Conservation (phyloP, 2,113 vertebrate genomes). For the Chionis minor region DNA sequence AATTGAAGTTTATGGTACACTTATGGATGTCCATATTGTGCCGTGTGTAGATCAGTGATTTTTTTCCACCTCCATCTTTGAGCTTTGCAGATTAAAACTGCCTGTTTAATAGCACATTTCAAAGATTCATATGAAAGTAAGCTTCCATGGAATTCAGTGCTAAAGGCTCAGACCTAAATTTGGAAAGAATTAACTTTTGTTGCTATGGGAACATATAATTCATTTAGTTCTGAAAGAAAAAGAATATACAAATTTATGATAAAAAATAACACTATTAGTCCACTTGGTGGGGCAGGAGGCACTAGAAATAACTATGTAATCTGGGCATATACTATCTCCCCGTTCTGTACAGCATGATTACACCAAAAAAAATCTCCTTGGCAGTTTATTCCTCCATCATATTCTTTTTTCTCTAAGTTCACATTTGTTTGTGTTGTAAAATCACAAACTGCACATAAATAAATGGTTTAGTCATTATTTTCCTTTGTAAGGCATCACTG, state of each 20-base stretch:
- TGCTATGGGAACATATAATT: slow-evolving; percentile 54
- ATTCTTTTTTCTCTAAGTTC: slow-evolving; percentile 32
- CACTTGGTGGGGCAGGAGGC: slow-evolving; percentile 94
- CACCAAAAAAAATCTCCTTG: neutral
- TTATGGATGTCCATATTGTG: neutral
- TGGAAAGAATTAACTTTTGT: slow-evolving; percentile 57
- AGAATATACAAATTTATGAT: slow-evolving; percentile 42
- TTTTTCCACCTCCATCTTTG: neutral
- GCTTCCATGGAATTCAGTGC: slow-evolving; percentile 23
- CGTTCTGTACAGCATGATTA: slow-evolving; percentile 29
- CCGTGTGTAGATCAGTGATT: neutral
- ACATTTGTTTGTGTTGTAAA: slow-evolving; percentile 62
- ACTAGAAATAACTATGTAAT: slow-evolving; percentile 69
- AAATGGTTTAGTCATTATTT: slow-evolving; percentile 64
- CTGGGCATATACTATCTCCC: neutral
- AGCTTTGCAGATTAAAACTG: slow-evolving; percentile 1
- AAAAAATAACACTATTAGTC: slow-evolving; percentile 81
- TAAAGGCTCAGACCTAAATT: slow-evolving; percentile 53
- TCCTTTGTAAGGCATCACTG: slow-evolving; percentile 52
- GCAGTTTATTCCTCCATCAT: slow-evolving; percentile 45
- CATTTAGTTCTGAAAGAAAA: slow-evolving; percentile 43
- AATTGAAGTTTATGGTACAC: neutral
- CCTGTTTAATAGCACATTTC: slow-evolving; percentile 4
- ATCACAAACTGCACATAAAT: slow-evolving; percentile 59
- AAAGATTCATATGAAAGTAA: slow-evolving; percentile 23